Evolutionary conservation across 2,113 vertebrate genomes (phyloP).

Genomic region (Psittacara wagleri): DNA sequence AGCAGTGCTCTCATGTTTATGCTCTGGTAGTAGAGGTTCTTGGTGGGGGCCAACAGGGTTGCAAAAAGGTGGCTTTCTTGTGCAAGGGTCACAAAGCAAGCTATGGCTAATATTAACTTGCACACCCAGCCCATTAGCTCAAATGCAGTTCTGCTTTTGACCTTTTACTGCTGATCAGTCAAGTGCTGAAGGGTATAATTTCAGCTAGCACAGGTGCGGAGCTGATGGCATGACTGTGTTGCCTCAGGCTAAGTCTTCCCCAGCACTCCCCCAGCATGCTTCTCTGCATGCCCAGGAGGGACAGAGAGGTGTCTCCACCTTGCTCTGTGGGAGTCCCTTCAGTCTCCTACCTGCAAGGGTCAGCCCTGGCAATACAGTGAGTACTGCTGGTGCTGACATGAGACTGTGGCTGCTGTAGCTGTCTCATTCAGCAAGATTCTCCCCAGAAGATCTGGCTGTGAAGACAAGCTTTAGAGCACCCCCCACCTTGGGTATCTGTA

Average conservation of each 20-base stretch:
- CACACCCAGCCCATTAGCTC: background rate
- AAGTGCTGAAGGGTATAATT: background rate
- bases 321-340: background rate
- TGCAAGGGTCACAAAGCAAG: background rate
- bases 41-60: background rate
- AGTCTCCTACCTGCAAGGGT: background rate
- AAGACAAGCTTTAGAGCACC: background rate
- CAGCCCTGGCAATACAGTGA: background rate
- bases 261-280: background rate
- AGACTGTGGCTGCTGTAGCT: background rate
- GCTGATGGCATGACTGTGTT: background rate
- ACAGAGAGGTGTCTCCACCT: background rate
- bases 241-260: background rate
- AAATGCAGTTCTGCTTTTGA: background rate
- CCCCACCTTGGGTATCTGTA: background rate
- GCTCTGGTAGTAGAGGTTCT: background rate
- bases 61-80: background rate
- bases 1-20: background rate
- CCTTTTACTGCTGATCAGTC: background rate
- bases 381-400: background rate
- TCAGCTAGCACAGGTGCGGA: background rate
- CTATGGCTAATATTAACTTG: background rate
- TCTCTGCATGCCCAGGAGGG: background rate
- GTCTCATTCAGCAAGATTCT: background rate
- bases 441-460: background rate